Evolutionary conservation across 2,797 vertebrate genomes (phyloP), one percentile per base, ranked within the genome.

Genomic region (Clarias platycephalus): DNA sequence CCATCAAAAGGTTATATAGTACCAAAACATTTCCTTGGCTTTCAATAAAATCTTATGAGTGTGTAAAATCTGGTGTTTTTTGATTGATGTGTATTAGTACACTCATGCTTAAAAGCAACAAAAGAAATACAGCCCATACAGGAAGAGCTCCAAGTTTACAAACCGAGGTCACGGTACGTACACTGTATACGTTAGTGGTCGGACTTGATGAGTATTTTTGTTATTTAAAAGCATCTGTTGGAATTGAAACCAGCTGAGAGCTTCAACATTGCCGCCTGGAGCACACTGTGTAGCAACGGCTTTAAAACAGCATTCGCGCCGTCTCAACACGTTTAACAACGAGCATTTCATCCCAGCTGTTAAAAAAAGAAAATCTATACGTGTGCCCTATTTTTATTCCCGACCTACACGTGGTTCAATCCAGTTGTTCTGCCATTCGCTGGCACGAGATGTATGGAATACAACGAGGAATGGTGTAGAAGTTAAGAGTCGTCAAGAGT

Each of bases 161-260:
- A 62, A 58, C 63, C 31, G 80, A 82, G 37, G 71, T 83, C 81
- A 75, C 10, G 12, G 53, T 62, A n/a, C 55, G 1, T 70, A 49
- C 55, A 31, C 28, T 80, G 83, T 80, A 34, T 84, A 63, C 28
- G 53, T 72, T 71, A 24, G 83, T 53, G 66, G 37, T 53, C n/a
- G 40, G 55, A 44, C 18, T 49, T 80, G 64, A 68, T 79, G 57
- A 24, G 66, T 53, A 26, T 58, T 71, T 3, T 53, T 58, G 40
- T 71, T 72, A 24, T 74, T 60, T 28, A 22, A 72, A 84, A 64
- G 40, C 77, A 72, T 84, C 68, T 84, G 77, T 72, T 55, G 44
- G 37, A 80, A 80, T 57, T 80, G 67, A 55, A 70, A 5, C 53
- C 64, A 70, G 83, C 77, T 71, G 37, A 70, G 16, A 26, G 26